These are phyloP conservation scores for Coregonus ussuriensis DNA, from an alignment of 2,797 vertebrate species.

Conservation along the genomic window DNA sequence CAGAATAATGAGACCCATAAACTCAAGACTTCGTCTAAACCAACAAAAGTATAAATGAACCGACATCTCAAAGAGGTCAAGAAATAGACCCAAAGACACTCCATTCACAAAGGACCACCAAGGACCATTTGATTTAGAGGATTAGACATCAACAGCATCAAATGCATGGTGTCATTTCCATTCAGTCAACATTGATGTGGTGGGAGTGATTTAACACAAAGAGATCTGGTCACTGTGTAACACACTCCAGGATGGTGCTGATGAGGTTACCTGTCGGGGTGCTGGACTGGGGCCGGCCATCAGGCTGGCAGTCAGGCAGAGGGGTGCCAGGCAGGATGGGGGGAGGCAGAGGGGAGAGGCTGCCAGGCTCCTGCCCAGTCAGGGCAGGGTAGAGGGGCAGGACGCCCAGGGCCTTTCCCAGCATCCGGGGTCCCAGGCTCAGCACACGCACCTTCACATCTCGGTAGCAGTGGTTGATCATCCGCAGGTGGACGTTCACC, in stretches of 20 bases:
- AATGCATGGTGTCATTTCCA: neutral
- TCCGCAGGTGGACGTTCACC: constrained; percentile 89
- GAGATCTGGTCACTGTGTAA: constrained; percentile 16
- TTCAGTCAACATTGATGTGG: constrained; percentile 15
- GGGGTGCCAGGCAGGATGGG: constrained; percentile 45
- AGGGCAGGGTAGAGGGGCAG: constrained; percentile 76
- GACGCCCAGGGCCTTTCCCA: constrained; percentile 82
- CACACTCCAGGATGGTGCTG: constrained; percentile 8
- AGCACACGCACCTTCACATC: constrained; percentile 87
- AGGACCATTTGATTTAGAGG: neutral
- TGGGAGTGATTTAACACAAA: constrained; percentile 36
- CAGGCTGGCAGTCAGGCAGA: neutral
- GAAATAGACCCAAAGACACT: neutral
- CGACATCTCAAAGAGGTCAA: neutral
- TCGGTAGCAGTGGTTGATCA: constrained; percentile 94
- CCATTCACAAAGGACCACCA: neutral
- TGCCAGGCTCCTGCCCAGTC: constrained; percentile 52
- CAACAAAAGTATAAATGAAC: neutral
- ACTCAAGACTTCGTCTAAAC: neutral
- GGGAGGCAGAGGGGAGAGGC: constrained; percentile 53
- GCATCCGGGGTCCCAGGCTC: constrained; percentile 87
- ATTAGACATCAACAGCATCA: neutral
- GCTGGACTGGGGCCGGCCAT: constrained; percentile 34
- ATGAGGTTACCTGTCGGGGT: constrained; percentile 68
- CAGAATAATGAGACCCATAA: neutral